Conservation (phyloP, 1,140 invertebrate genomes). For the Agrilus planipennis region DNA sequence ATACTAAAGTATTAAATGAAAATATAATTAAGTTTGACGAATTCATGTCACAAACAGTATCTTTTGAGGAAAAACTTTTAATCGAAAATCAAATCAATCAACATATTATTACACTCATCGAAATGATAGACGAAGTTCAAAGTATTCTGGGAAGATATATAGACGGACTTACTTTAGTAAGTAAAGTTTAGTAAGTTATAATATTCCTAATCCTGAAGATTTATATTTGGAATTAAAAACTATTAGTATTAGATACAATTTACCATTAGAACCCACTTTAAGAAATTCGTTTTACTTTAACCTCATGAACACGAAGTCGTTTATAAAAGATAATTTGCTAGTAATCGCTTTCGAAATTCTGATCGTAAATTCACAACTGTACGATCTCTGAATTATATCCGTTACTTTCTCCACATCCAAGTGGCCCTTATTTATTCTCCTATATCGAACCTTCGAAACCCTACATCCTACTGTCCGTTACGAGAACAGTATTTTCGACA, state of each 20-base stretch:
- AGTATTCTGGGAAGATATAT: background rate
- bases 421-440: background rate
- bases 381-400: background rate
- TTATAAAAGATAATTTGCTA: background rate
- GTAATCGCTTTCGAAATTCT: background rate
- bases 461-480: conserved; percentile 2
- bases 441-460: background rate
- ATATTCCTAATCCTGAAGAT: conserved; percentile 1
- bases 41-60: conserved; percentile 3
- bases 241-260: background rate
- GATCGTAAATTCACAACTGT: background rate
- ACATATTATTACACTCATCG: conserved; percentile 8
- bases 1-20: conserved; percentile 3
- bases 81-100: background rate
- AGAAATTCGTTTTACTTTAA: background rate
- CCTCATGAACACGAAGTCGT: background rate
- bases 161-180: background rate
- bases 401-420: background rate
- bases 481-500: background rate
- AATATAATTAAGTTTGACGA: conserved; percentile 4
- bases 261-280: conserved; percentile 4
- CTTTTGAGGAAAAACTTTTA: conserved; percentile 9
- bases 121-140: conserved; percentile 11
- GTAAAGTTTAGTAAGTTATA: background rate
- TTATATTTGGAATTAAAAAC: background rate